phyloP scores from a whole-genome alignment of 2,113 vertebrate genomes.

The Misgurnus anguillicaudatus region DNA sequence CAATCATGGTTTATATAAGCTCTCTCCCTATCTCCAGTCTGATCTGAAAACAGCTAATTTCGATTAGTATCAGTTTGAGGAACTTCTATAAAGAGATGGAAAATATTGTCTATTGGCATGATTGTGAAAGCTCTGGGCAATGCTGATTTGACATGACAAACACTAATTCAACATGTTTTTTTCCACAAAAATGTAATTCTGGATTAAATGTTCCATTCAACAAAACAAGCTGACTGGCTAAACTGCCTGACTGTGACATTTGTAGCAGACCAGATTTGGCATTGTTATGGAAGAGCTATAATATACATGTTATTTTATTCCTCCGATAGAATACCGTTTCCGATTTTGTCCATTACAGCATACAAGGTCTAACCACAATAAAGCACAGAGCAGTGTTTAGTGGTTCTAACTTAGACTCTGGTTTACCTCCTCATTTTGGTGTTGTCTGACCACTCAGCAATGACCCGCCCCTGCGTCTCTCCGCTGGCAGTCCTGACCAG shows the following conservation, averaged over 20 bases:
- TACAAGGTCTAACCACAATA: slow-evolving; percentile 51
- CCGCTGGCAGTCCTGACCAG: slow-evolving; percentile 25
- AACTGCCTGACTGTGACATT: neutral
- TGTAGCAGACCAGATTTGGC: slow-evolving; percentile 45
- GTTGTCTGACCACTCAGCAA: slow-evolving; percentile 32
- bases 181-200: slow-evolving; percentile 5
- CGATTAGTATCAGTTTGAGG: neutral
- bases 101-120: neutral
- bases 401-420: slow-evolving; percentile 43
- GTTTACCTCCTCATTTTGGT: slow-evolving; percentile 32
- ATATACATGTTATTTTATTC: slow-evolving; percentile 42
- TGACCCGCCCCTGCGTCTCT: slow-evolving; percentile 24
- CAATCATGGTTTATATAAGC: too few relatives aligned
- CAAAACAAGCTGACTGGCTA: slow-evolving; percentile 4
- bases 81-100: neutral
- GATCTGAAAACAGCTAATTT: neutral
- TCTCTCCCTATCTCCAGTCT: too few relatives aligned
- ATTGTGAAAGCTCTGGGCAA: neutral
- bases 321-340: slow-evolving; percentile 52
- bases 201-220: neutral
- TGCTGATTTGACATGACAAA: slow-evolving; percentile 2
- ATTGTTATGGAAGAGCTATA: slow-evolving; percentile 39
- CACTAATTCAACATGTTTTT: neutral
- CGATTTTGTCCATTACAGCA: slow-evolving; percentile 39
- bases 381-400: slow-evolving; percentile 38